A percentile compares a stretch with the other conserved stretches of the same genome.
These are phyloP conservation scores for Halcyon chelicuti DNA, from an alignment of 2,797 vertebrate species.

Conservation along the genomic window DNA sequence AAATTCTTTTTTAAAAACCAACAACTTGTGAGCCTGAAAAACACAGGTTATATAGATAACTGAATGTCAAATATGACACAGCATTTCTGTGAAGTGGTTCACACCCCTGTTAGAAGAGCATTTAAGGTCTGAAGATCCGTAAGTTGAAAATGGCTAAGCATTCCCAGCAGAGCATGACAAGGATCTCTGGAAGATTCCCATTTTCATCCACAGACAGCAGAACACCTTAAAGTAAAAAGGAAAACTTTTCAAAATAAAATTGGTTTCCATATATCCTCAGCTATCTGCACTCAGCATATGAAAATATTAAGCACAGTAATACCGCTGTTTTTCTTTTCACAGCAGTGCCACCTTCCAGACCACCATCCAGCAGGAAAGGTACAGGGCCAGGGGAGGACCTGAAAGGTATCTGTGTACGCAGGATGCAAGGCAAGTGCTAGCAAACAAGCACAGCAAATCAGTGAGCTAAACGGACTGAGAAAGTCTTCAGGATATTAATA, in stretches of 20 bases:
- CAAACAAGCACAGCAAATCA: neutral
- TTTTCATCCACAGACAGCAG: neutral
- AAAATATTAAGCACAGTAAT: neutral
- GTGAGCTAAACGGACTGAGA: neutral
- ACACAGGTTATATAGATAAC: neutral
- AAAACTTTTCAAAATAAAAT: neutral
- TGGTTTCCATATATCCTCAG: neutral
- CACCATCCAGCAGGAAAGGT: neutral
- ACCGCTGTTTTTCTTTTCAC: neutral
- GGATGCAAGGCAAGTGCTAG: neutral
- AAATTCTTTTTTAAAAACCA: neutral
- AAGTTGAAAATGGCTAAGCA: neutral
- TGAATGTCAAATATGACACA: neutral
- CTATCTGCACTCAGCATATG: neutral
- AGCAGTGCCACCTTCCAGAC: neutral
- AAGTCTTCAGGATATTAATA: neutral
- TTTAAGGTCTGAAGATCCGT: neutral
- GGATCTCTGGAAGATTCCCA: neutral
- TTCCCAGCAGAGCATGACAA: neutral
- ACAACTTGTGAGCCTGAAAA: neutral
- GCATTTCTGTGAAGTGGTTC: neutral
- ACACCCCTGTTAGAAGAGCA: neutral
- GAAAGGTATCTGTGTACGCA: neutral
- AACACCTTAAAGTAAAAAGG: neutral
- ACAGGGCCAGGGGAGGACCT: neutral